Conservation (phyloP, 2,888 invertebrate species). For the Diarsia brunnea region DNA sequence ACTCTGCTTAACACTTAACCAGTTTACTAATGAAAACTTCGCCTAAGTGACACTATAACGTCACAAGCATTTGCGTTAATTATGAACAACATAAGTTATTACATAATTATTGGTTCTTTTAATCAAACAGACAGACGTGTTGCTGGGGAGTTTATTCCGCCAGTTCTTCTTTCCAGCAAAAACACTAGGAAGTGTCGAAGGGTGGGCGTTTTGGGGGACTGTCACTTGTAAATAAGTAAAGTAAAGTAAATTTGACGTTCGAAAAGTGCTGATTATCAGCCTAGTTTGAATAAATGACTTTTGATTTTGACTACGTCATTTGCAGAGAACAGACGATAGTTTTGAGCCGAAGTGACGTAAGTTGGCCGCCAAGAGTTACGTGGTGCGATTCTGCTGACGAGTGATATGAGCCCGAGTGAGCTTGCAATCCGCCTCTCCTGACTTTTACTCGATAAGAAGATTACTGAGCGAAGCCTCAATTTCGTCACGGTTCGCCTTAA, state of each 20-base stretch:
- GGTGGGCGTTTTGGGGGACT: too few relatives aligned
- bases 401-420: constrained; percentile 57
- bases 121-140: too few relatives aligned
- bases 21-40: constrained; percentile 4
- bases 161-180: too few relatives aligned
- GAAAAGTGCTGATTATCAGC: too few relatives aligned
- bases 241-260: too few relatives aligned
- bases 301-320: too few relatives aligned
- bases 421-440: constrained; percentile 34
- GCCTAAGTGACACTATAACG: not conserved
- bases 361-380: constrained; percentile 10
- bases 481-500: constrained; percentile 37
- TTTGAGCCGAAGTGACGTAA: constrained; percentile 19
- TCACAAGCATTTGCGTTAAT: not conserved
- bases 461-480: constrained; percentile 58
- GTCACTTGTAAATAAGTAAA: too few relatives aligned
- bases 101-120: too few relatives aligned
- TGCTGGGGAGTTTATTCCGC: too few relatives aligned
- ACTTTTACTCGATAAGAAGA: constrained; percentile 65
- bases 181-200: too few relatives aligned
- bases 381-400: constrained; percentile 59
- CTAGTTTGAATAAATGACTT: too few relatives aligned
- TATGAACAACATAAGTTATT: not conserved
- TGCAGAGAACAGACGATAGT: constrained; percentile 6
- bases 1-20: not conserved